These are phyloP conservation scores for Musca domestica DNA, from an alignment of 1,140 invertebrate genomes.

Conservation along the genomic window DNA sequence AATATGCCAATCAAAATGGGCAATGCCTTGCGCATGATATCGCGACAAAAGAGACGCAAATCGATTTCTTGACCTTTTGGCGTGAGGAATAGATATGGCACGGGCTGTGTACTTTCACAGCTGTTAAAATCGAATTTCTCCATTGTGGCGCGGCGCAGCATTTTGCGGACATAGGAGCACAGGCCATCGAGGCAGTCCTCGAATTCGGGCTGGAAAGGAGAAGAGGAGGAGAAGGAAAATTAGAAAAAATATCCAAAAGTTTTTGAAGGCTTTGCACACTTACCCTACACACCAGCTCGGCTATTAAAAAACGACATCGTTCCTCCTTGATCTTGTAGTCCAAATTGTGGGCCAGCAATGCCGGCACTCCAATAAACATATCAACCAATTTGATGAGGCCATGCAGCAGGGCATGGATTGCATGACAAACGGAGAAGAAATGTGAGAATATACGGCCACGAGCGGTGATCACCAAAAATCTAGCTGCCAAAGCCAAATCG, in stretches of 20 bases:
- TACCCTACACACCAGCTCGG: slow-evolving; percentile 86
- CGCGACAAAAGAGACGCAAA: slow-evolving; percentile 75
- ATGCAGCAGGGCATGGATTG: slow-evolving; percentile 67
- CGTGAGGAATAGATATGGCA: slow-evolving; percentile 83
- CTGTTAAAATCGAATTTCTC: slow-evolving; percentile 77
- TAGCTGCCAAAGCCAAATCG: slow-evolving; percentile 78
- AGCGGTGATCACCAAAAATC: slow-evolving; percentile 83
- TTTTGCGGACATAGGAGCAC: slow-evolving; percentile 75
- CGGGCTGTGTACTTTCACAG: slow-evolving; percentile 71
- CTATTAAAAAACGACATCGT: slow-evolving; percentile 84
- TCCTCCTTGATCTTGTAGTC: slow-evolving; percentile 86
- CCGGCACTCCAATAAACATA: slow-evolving; percentile 79
- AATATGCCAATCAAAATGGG: slow-evolving; percentile 75
- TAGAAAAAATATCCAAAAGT: no score
- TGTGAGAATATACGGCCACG: slow-evolving; percentile 69
- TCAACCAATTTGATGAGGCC: slow-evolving; percentile 72
- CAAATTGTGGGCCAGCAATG: slow-evolving; percentile 81
- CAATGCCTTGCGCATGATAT: slow-evolving; percentile 79
- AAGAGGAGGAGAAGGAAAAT: background rate
- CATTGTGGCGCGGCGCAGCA: slow-evolving; percentile 73
- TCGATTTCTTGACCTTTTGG: slow-evolving; percentile 73
- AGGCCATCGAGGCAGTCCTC: slow-evolving; percentile 73
- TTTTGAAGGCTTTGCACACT: slow-evolving; percentile 44
- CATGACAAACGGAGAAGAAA: slow-evolving; percentile 79
- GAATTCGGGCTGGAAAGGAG: slow-evolving; percentile 67